Evolutionary conservation across 2,113 vertebrate species (phyloP).

Genomic region (Aptenodytes forsteri): DNA sequence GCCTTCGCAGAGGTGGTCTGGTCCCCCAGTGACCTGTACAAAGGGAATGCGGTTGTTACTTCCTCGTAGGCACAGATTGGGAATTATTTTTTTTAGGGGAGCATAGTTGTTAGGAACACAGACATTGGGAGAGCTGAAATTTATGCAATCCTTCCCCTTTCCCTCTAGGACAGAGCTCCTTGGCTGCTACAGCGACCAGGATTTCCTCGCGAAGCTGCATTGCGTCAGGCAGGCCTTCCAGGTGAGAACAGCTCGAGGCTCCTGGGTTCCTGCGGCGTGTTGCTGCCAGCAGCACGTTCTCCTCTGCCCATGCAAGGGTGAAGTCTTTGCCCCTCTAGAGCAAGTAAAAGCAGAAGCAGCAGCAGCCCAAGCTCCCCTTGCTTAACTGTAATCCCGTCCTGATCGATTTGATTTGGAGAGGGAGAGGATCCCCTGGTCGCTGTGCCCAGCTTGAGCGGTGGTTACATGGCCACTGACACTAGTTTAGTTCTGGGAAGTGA

Average conservation of each 20-base stretch:
- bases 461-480: not conserved
- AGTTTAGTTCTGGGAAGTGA: not conserved
- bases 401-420: not conserved
- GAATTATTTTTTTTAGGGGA: not conserved
- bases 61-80: not conserved
- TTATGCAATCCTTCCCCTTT: not conserved
- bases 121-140: not conserved
- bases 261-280: rapidly evolving
- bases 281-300: not conserved
- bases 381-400: not conserved
- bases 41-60: not conserved
- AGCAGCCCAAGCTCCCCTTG: not conserved
- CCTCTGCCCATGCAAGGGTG: not conserved
- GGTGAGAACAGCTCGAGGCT: conserved; percentile 65
- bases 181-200: conserved; percentile 93
- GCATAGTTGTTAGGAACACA: not conserved
- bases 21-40: not conserved
- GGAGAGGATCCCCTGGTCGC: not conserved
- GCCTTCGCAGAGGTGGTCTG: not conserved
- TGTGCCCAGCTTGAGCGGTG: not conserved
- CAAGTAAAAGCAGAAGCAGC: not conserved
- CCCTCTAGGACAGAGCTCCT: conserved; percentile 84
- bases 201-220: conserved; percentile 95
- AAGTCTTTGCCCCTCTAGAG: not conserved
- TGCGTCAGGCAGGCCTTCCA: conserved; percentile 95